Evolutionary conservation across 2,797 vertebrate genomes (phyloP), one percentile per base, ranked within the genome.

Genomic region (Pristis pectinata): DNA sequence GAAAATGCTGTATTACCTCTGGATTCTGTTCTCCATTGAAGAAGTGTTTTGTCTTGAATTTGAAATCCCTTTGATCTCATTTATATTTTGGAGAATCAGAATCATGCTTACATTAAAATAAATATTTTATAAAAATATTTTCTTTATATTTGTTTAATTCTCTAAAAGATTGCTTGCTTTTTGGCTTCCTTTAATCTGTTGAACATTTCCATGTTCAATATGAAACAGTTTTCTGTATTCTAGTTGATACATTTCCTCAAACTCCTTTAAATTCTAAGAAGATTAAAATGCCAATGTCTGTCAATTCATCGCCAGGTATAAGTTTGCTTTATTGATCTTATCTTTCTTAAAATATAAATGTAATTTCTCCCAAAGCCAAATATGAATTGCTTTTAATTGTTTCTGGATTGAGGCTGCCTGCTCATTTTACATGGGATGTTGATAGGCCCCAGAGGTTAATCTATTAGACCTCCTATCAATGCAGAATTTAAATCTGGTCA

Each of bases 31-130:
- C 83, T 87, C 30, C 95, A 95, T 96, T 96, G 95, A 95, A 95
- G 95, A 95, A 96, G 95, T 95, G 2, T 79, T 96, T 61, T 96
- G 95, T 96, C 97, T 96, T 96, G 96, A 15, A 96, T 74, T 96
- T 95, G 95, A 96, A 95, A 95, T 95, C 95, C 96, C 96, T 96
- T 95, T 96, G 95, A 95, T 96, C 96, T 97, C 95, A 96, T 96
- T 96, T 67, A 95, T 95, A 95, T 95, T 95, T 95, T 96, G 97
- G 95, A 96, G 95, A 74, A 95, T 97, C 96, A 96, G 77, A 95
- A 96, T 95, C 96, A 94, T 95, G 11, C 59, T 85, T 85, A 1
- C 22, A 34, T 6, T 72, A 72, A 72, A 53, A 80, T 44, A 41
- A 41, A 27, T 85, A 24, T 85, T 82, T 85, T 56, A 17, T 44